phyloP scores from a whole-genome alignment of 37 sponge, comb jelly and placozoan genomes.

The Oscarella lobularis region DNA sequence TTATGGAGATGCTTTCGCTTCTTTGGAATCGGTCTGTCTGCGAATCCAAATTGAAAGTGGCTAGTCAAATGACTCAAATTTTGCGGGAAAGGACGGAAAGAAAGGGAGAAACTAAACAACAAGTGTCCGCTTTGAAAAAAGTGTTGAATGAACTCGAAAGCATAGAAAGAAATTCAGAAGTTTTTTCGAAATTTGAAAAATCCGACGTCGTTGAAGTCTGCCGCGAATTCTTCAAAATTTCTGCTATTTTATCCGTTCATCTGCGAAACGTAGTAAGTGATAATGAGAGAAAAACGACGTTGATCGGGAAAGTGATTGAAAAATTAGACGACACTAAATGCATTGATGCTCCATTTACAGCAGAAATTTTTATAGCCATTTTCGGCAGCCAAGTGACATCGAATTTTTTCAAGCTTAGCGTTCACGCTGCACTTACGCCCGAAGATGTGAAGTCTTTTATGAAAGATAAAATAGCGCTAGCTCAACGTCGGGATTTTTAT shows the following conservation, averaged over 20 bases:
- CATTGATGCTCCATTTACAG: slow-evolving; percentile 17
- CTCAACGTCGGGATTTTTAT: background rate
- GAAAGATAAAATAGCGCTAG: background rate
- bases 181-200: background rate
- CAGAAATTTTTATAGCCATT: slow-evolving; percentile 25
- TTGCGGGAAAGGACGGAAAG: background rate
- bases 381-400: slow-evolving; percentile 22
- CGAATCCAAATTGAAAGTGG: too few relatives aligned
- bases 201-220: background rate
- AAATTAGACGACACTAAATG: too few relatives aligned
- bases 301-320: background rate
- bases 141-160: too few relatives aligned
- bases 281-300: background rate
- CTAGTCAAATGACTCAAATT: too few relatives aligned
- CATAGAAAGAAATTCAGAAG: too few relatives aligned
- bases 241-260: too few relatives aligned
- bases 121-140: too few relatives aligned
- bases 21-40: slow-evolving; percentile 70
- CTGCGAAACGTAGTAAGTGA: background rate
- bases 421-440: slow-evolving; percentile 55
- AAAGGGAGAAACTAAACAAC: background rate
- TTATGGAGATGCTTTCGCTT: slow-evolving; percentile 72
- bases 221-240: too few relatives aligned
- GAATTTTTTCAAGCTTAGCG: slow-evolving; percentile 69
- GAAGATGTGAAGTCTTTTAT: background rate